Evolutionary conservation across 2,113 vertebrate species (phyloP).

Genomic region (Spermophilus dauricus): DNA sequence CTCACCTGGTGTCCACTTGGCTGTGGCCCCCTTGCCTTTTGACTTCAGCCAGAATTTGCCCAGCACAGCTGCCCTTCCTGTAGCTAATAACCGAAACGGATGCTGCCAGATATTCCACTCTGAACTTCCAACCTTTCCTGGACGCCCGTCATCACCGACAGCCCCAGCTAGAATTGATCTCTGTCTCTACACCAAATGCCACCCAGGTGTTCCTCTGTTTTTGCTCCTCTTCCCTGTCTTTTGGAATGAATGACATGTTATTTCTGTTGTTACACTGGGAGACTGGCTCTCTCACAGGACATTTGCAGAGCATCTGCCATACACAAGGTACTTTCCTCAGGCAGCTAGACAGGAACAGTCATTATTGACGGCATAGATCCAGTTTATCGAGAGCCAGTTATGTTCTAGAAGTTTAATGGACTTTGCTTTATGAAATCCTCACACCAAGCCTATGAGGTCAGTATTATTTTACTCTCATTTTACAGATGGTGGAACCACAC

Average conservation of each 20-base stretch:
- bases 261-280: neutral
- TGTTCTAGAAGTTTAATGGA: neutral
- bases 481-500: neutral
- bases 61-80: slow-evolving; percentile 64
- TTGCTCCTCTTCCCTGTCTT: neutral
- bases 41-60: neutral
- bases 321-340: neutral
- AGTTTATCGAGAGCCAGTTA: neutral
- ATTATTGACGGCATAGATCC: neutral
- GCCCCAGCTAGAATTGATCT: neutral
- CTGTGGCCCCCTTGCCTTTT: neutral
- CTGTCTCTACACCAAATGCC: slow-evolving; percentile 20
- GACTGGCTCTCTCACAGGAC: neutral
- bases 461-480: neutral
- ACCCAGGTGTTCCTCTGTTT: slow-evolving; percentile 35
- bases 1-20: slow-evolving; percentile 26
- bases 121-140: slow-evolving; percentile 39
- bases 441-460: neutral
- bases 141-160: neutral
- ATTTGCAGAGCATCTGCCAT: neutral
- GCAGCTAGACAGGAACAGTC: neutral
- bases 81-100: neutral
- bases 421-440: neutral
- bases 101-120: slow-evolving; percentile 49
- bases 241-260: neutral